Evolutionary conservation across 1,140 invertebrate species (phyloP), one percentile per base, ranked within the genome.

Genomic region (Druon quercuslanigerum): DNA sequence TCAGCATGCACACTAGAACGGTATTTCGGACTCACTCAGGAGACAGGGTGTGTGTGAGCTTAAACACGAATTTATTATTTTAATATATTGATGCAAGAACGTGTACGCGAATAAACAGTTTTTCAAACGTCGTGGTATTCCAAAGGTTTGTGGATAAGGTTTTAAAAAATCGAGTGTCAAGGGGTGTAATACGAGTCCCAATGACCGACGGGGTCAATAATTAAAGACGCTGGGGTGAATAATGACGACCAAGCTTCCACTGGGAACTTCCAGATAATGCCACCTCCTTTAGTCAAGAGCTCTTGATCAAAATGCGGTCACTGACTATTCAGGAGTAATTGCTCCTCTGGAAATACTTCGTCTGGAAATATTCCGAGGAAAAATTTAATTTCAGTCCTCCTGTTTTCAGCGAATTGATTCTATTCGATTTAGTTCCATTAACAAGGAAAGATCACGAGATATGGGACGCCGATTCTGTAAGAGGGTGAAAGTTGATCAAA

Each of bases 221-320:
- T 66, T 66, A 66, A 66, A 66, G 60, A 20, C 60, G 33, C 60
- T 66, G 40, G 60, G 20, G 20, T 66, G 60, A 66, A 66, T 66
- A 66, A 66, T 66, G 60, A 66, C 60, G 60, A n/a, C 7, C 52
- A 33, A 40, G 20, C 20, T 66, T 40, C 60, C 0, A 66, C 12
- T 7, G 60, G 25, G 20, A 66, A 40, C 60, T 33, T 33, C 25
- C 25, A 54, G 52, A 54, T 54, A 54, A 54, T 54, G 16, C 60
- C 25, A 13, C 4, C 14, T 66, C 60, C 25, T 40, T 46, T 46
- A 54, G 52, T 54, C 52, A 54, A 54, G 25, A 40, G 14, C 40
- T 33, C 60, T 66, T 33, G 33, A 66, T 66, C n/a, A 66, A 66
- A 66, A 66, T 66, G 60, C 60, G 60, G 60, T 66, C 60, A 66